These are phyloP conservation scores for Idaea straminata DNA, from an alignment of 2,888 invertebrate species.

Conservation along the genomic window DNA sequence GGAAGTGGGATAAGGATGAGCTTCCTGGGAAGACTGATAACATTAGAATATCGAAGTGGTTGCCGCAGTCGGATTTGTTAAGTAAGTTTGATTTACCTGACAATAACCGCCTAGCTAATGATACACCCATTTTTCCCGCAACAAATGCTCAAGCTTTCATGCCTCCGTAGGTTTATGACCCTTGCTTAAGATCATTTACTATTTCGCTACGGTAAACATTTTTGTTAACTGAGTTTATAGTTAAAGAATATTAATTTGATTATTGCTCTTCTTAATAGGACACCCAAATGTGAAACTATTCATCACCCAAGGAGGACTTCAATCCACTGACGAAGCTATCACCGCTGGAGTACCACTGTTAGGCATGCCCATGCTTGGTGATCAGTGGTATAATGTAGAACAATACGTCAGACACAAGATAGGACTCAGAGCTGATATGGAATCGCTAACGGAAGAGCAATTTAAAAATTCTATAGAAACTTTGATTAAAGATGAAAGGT, in stretches of 20 bases:
- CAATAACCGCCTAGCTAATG: background rate
- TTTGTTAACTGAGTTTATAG: background rate
- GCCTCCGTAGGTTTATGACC: background rate
- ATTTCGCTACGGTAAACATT: too few relatives aligned
- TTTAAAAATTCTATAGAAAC: conserved; percentile 40
- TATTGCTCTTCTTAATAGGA: conserved; percentile 30
- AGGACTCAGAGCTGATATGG: conserved; percentile 43
- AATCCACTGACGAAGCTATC: conserved; percentile 70
- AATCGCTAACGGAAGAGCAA: conserved; percentile 37
- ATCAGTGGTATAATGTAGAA: conserved; percentile 64
- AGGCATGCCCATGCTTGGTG: conserved; percentile 62
- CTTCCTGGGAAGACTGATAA: conserved; percentile 43
- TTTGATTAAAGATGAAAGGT: conserved; percentile 45
- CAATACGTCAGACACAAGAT: conserved; percentile 45
- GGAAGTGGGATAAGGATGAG: conserved; percentile 54
- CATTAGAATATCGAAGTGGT: conserved; percentile 52
- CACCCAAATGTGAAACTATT: conserved; percentile 72
- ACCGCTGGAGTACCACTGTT: conserved; percentile 60
- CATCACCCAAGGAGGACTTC: conserved; percentile 70
- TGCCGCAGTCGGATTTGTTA: conserved; percentile 51
- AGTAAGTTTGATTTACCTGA: conserved; percentile 31
- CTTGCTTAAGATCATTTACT: background rate
- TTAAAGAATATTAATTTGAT: background rate
- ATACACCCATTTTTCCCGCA: background rate
- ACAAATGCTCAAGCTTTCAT: background rate